phyloP scores from a whole-genome alignment of 2,797 vertebrate genomes.

The Fistularia commersonii region DNA sequence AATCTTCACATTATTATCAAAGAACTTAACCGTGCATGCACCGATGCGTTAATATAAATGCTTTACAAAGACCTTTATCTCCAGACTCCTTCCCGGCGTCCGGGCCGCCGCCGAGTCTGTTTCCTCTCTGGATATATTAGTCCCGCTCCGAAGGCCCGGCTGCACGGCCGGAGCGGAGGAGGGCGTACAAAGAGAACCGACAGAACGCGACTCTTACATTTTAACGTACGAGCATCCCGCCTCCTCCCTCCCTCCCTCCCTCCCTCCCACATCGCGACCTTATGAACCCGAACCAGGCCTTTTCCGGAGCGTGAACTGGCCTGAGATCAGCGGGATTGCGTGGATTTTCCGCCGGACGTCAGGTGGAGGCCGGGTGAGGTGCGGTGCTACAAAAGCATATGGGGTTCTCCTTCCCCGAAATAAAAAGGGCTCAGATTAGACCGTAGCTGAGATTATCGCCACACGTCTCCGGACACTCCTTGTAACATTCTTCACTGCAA shows the following conservation, averaged over 20 bases:
- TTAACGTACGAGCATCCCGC: too few species aligned
- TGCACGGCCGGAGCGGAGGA: constrained; percentile 38
- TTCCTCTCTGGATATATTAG: constrained; percentile 39
- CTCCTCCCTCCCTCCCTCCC: constrained; percentile 7
- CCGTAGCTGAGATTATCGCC: constrained; percentile 37
- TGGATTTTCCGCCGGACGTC: constrained; percentile 15
- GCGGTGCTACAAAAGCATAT: constrained; percentile 63
- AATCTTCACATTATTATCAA: constrained; percentile 77
- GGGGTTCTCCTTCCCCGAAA: constrained; percentile 32
- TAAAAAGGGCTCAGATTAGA: constrained; percentile 54
- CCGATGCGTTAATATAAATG: constrained; percentile 74
- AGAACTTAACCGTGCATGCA: constrained; percentile 79
- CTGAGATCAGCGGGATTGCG: constrained; percentile 9
- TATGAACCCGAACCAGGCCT: constrained; percentile 20
- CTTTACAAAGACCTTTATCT: constrained; percentile 69
- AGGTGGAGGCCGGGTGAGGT: constrained; percentile 34
- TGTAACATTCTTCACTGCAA: too few species aligned
- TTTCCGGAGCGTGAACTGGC: constrained; percentile 22
- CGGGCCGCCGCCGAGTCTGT: constrained; percentile 43
- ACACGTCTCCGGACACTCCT: too few species aligned
- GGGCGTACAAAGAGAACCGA: constrained; percentile 55
- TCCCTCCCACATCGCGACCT: constrained; percentile 9
- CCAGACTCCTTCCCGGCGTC: constrained; percentile 36
- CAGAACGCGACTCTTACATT: too few species aligned
- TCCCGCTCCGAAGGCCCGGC: constrained; percentile 31